Base-by-base conservation (phyloP, 2,797 vertebrate genomes). In the Adrianichthys oophorus region DNA sequence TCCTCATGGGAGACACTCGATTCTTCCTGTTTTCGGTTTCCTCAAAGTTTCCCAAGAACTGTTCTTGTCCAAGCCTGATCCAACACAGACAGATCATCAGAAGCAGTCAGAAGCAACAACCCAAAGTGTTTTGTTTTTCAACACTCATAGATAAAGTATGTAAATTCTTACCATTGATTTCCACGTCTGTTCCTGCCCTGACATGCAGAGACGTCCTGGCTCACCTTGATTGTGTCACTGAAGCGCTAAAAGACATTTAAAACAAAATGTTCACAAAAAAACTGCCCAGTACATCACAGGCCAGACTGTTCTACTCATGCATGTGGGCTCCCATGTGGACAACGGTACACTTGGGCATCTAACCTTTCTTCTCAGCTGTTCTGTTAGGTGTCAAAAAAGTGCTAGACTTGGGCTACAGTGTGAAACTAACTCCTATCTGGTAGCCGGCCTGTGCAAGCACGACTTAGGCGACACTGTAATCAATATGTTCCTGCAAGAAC, bases 211-310 rank as follows among this genome's bases (percentile, higher is more conserved):
- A 90, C 66, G 67, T 92, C 94, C 72, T 93, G 93, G 80, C 94
- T 95, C 73, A 94, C 92, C 84, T 88, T 93, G 72, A 93, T 91
- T 75, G 94, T 95, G 91, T 98, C 93, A 69, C 93, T 94, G 74
- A 95, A 94, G 59, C 53, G 85, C 87, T 89, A 41, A 56, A 24
- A 75, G 32, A 82, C 24, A 79, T 37, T 37, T 17, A 7, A 26
- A n/a, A 29, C 47, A 52, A 17, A 57, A 29, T 65, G 41, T 72
- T 62, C 26, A 29, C 26, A 37, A 37, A 37, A 37, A 37, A 37
- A 12, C 32, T 17, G 24, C 58, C 73, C 1, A 0, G 69, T 67
- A 69, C 52, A 64, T 43, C 50, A 19, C 15, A 45, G 29, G 41
- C 59, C 63, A 48, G 57, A 65, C 48, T 59, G 26, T 64, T 68